A percentile compares a stretch with the other conserved stretches of the same genome.
phyloP scores from a whole-genome alignment of 2,113 vertebrate genomes.

The Meles meles region DNA sequence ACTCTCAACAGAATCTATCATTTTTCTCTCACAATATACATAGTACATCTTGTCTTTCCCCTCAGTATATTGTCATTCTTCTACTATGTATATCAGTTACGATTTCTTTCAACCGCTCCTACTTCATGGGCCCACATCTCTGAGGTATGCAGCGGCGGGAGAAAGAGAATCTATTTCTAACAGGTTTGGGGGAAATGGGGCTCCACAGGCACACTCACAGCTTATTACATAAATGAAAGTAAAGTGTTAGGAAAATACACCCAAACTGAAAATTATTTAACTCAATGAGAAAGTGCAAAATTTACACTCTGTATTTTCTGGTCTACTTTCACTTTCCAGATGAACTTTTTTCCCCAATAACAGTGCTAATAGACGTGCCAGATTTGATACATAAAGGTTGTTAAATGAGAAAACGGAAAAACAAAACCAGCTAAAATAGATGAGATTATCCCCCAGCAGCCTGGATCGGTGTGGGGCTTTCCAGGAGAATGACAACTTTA shows the following conservation, averaged over 20 bases:
- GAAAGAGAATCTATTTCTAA: conserved; percentile 13
- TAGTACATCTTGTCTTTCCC: neutral
- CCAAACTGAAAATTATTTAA: neutral
- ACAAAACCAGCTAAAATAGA: neutral
- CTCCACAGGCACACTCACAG: neutral
- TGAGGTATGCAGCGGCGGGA: neutral
- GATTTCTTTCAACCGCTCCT: neutral
- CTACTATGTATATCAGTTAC: conserved; percentile 24
- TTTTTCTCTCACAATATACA: neutral
- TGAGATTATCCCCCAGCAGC: neutral
- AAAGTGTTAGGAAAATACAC: neutral
- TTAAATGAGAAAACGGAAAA: conserved; percentile 52
- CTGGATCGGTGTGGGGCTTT: neutral
- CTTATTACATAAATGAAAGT: neutral
- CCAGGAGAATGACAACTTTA: conserved; percentile 51
- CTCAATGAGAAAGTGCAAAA: neutral
- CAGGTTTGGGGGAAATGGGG: neutral
- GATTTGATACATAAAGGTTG: conserved; percentile 67
- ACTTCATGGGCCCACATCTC: neutral
- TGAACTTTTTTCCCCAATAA: conserved; percentile 31
- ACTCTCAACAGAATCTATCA: neutral
- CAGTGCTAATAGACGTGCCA: conserved; percentile 67
- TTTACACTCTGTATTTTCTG: conserved; percentile 35
- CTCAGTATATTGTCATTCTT: neutral
- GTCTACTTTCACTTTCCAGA: conserved; percentile 42